Conservation (phyloP, 1,140 invertebrate genomes). For the Megalopta genalis region DNA sequence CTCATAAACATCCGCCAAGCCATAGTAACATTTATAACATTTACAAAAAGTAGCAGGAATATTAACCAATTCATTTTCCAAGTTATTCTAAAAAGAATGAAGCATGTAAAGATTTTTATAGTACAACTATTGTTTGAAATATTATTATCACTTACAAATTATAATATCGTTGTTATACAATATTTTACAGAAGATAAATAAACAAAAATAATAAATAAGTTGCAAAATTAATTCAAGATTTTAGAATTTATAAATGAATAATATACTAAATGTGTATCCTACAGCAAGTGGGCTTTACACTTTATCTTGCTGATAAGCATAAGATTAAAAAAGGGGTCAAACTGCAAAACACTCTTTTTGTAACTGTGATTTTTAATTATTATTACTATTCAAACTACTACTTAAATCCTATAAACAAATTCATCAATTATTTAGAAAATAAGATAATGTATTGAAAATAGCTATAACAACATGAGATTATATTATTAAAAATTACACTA, state of each 20-base stretch:
- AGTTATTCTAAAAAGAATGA: conserved; percentile 11
- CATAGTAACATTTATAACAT: conserved; percentile 29
- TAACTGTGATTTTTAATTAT: background rate
- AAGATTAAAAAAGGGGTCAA: background rate
- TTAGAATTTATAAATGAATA: background rate
- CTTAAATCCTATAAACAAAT: background rate
- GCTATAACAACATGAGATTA: no score
- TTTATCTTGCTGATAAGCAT: background rate
- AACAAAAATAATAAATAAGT: no score
- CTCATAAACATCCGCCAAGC: conserved; percentile 68
- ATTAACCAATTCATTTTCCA: conserved; percentile 28
- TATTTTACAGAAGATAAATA: background rate
- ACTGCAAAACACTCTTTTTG: background rate
- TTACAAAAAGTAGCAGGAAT: conserved; percentile 6
- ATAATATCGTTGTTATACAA: background rate
- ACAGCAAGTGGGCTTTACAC: background rate
- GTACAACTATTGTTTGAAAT: background rate
- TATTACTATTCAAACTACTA: background rate
- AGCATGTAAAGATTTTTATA: background rate
- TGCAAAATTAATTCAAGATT: no score
- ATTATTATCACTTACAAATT: background rate
- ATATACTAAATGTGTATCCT: background rate
- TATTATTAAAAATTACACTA: background rate
- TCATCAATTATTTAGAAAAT: background rate
- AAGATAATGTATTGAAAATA: no score